Conservation (phyloP, 2,888 invertebrate genomes). For the Apamea epomidion region DNA sequence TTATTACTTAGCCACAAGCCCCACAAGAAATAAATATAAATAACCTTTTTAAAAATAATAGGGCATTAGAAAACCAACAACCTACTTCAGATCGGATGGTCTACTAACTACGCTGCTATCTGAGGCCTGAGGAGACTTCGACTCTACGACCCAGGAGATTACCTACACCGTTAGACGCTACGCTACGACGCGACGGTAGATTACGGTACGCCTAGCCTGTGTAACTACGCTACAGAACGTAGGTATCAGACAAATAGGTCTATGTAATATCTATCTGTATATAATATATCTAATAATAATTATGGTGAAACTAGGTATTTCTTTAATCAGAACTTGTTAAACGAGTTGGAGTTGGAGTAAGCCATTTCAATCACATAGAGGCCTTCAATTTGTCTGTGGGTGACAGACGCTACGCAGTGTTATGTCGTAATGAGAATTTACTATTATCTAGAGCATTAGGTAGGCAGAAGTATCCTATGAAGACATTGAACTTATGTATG, state of each 20-base stretch:
- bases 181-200: neutral
- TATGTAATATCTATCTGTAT: neutral
- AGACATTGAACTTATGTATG: neutral
- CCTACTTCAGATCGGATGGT: no score
- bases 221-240: neutral
- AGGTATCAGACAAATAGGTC: neutral
- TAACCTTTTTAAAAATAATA: no score
- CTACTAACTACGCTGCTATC: no score
- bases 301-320: conserved; percentile 2
- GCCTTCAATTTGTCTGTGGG: neutral
- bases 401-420: neutral
- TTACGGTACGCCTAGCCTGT: neutral
- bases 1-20: no score
- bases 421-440: neutral
- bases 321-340: neutral
- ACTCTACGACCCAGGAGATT: no score
- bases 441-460: neutral
- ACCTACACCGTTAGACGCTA: no score
- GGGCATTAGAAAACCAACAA: no score
- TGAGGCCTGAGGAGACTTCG: no score
- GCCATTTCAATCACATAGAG: neutral
- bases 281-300: neutral
- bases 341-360: conserved; percentile 13
- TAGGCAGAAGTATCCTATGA: neutral
- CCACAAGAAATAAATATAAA: no score